Percentiles rank a stretch among this genome's conserved stretches.
Evolutionary conservation across 2,113 vertebrate species (phyloP).

Genomic region (Pomatorhinus ruficollis): DNA sequence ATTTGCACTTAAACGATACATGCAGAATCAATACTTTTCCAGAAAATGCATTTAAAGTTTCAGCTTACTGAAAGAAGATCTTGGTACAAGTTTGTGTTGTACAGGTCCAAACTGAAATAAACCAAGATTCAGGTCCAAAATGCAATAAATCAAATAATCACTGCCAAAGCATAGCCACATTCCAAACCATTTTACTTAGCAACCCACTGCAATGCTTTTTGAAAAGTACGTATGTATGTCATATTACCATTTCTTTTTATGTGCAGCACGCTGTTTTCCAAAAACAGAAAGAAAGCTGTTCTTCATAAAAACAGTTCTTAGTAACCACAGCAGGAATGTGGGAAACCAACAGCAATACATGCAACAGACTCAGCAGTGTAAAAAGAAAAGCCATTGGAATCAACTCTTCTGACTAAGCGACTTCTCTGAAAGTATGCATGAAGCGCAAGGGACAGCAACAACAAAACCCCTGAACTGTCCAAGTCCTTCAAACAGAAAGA

Average conservation of each 20-base stretch:
- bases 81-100: not conserved
- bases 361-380: not conserved
- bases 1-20: not conserved
- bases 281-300: conserved; percentile 41
- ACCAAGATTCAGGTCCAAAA: not conserved
- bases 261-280: conserved; percentile 38
- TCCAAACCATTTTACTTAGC: conserved; percentile 26
- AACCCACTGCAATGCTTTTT: not conserved
- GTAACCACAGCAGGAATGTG: conserved; percentile 36
- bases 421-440: not conserved
- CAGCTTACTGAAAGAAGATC: not conserved
- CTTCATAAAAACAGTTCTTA: conserved; percentile 31
- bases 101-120: not conserved
- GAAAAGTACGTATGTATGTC: not conserved
- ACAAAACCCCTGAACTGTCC: not conserved
- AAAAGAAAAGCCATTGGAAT: conserved; percentile 20
- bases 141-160: not conserved
- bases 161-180: not conserved
- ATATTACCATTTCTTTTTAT: conserved; percentile 26
- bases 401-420: conserved; percentile 53
- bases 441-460: not conserved
- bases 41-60: not conserved
- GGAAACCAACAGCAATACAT: conserved; percentile 4
- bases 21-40: not conserved
- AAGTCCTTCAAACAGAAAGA: not conserved